Conservation (phyloP, 2,888 invertebrate genomes). For the Mythimna impura region DNA sequence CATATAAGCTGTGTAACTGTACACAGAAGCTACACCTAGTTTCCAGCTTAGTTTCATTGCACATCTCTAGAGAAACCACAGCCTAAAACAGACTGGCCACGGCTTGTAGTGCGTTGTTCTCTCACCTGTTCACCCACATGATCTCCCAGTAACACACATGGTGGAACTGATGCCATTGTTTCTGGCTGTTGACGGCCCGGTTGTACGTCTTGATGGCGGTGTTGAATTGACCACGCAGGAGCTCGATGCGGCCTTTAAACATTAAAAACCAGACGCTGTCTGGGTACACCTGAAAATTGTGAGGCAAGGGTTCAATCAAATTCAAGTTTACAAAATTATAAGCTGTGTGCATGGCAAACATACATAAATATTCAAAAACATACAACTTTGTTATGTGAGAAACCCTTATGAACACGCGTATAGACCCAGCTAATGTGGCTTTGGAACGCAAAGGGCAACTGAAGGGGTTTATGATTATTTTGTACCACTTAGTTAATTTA, state of each 20-base stretch:
- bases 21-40: too few species aligned
- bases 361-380: too few species aligned
- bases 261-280: slow-evolving; percentile 97
- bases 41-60: too few species aligned
- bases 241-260: slow-evolving; percentile 96
- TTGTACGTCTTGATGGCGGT: slow-evolving; percentile 94
- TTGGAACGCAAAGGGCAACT: too few species aligned
- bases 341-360: neutral
- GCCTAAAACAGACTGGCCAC: too few species aligned
- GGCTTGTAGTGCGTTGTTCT: neutral
- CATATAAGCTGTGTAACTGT: too few species aligned
- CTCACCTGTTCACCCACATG: slow-evolving; percentile 96
- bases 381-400: too few species aligned
- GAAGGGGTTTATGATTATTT: too few species aligned
- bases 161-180: slow-evolving; percentile 97
- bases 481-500: too few species aligned
- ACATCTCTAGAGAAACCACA: too few species aligned
- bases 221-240: slow-evolving; percentile 94
- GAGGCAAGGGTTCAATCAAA: neutral
- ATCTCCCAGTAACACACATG: slow-evolving; percentile 98
- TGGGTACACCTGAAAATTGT: slow-evolving; percentile 90
- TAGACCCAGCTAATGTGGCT: too few species aligned
- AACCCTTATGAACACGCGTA: too few species aligned
- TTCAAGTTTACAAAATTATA: neutral
- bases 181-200: slow-evolving; percentile 95